Base-by-base conservation (phyloP, 2,113 vertebrate species). In the Oncorhynchus kisutch region DNA sequence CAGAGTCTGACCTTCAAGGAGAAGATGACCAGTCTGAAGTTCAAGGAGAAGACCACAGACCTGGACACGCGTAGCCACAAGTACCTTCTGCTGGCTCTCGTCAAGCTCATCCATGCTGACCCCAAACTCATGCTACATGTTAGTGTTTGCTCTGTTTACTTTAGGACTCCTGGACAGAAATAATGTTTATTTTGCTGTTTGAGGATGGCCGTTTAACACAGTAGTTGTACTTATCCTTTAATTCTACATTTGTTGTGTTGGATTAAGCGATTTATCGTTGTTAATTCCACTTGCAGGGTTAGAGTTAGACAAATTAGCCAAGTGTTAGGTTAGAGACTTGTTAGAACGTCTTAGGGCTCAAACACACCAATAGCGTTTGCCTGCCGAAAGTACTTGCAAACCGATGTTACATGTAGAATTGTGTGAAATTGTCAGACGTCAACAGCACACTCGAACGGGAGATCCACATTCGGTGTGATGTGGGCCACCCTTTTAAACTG, bases 21-120 rank as follows among this genome's bases (percentile, higher is more conserved):
- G 90, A 95, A 95, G 91, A 95, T 97, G 93, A 95, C 95, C 70
- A 96, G 95, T 91, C 92, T 96, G 90, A 97, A 95, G 84, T 96
- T 95, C 89, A 96, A 97, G 91, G 94, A 95, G 85, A 96, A 93
- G 78, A 94, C 93, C 62, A 93, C 95, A 66, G 95, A 96, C 64
- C 70, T 95, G 82, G 96, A 97, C 90, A 95, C 95, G 1, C 94
- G 94, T 4, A 59, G 70, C 51, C 69, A 45, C 39, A 45, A 45
- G 39, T 45, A 45, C 39, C 39, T 96, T 85, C 85, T 96, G 9
- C 86, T 95, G 76, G 93, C 94, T 25, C 87, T 95, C 89, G 96
- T 97, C 62, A 96, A 96, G 85, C 88, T 97, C 72, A 95, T 95
- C 76, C 94, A 95, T 34, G 94, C 91, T 75, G 95, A 95, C 80